Base-by-base conservation (phyloP, 2,888 invertebrate species). In the Teleogryllus oceanicus region DNA sequence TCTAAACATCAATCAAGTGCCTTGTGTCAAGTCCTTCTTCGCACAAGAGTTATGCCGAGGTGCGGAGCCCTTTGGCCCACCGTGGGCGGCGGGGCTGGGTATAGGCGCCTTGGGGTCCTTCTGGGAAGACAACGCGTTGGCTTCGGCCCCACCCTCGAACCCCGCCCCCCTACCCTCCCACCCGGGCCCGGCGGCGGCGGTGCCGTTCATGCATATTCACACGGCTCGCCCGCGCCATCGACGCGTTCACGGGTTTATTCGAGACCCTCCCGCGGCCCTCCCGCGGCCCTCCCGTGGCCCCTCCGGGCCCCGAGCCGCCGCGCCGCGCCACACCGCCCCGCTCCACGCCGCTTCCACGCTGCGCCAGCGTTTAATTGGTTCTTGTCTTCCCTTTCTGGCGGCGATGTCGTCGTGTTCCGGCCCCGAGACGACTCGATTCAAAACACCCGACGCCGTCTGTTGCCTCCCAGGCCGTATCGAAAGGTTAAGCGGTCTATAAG, bases 361-460 rank as follows among this genome's bases (percentile, higher is more conserved):
- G 37, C 37, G 37, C 37, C 37, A 37, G 62, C 16, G 62, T 62
- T 62, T 62, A 62, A 62, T 62, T 62, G 62, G 62, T 62, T 62
- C 62, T 62, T 62, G 62, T 62, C 62, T 62, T 62, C 62, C n/a
- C 62, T 62, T 62, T 62, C 16, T 13, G 62, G 62, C 13, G n/a
- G n/a, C 62, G 62, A 62, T 62, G 62, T 62, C 62, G 62, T 62
- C 62, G 62, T 62, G 62, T 62, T 62, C 16, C 13, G 62, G 62
- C 8, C n/a, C 62, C 62, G 16, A 62, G 62, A 18, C 62, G 62
- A 37, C 37, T 37, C 37, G 37, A 37, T 37, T 37, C 37, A 37
- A 37, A 37, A 37, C 37, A 37, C 37, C 37, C 37, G 37, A 37
- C 37, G 37, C 37, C 37, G 37, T 37, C 37, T 37, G 37, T 37